phyloP scores from a whole-genome alignment of 2,797 vertebrate genomes.

The Lepilemur septentrionalis region DNA sequence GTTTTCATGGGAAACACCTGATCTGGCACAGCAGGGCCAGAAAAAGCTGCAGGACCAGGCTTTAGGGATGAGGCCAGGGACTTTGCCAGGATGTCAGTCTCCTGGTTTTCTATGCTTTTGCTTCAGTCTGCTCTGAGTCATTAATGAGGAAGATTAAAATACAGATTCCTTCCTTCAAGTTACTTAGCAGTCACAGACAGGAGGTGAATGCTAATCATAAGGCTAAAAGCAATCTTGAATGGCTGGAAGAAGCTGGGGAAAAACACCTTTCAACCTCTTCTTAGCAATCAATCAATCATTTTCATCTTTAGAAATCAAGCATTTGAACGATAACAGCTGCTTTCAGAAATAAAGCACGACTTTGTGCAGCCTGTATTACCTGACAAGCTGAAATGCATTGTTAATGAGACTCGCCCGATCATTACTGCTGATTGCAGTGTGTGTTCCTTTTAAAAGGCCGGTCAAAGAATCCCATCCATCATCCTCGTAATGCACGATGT shows the following conservation, averaged over 20 bases:
- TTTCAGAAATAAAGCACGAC: constrained; percentile 34
- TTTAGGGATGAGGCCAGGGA: neutral
- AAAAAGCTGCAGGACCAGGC: neutral
- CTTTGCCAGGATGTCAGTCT: neutral
- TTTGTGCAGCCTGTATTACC: constrained; percentile 81
- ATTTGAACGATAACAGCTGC: neutral
- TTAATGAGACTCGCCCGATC: constrained; percentile 94
- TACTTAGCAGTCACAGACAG: neutral
- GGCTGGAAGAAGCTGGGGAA: neutral
- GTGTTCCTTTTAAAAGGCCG: constrained; percentile 87
- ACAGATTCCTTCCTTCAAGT: neutral
- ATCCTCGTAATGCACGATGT: constrained; percentile 93
- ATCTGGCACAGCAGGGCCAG: neutral
- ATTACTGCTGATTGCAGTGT: constrained; percentile 89
- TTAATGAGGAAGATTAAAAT: constrained; percentile 37
- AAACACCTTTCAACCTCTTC: constrained; percentile 28
- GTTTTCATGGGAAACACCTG: neutral
- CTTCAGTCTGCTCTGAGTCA: neutral
- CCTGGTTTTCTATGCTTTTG: neutral
- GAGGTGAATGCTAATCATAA: neutral
- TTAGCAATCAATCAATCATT: constrained; percentile 22
- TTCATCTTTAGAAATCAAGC: constrained; percentile 47
- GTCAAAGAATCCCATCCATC: constrained; percentile 91
- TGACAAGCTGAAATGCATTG: constrained; percentile 93
- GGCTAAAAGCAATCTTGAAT: constrained; percentile 3